Base-by-base conservation (phyloP, 2,797 vertebrate species). In the Mionectes olivaceus region DNA sequence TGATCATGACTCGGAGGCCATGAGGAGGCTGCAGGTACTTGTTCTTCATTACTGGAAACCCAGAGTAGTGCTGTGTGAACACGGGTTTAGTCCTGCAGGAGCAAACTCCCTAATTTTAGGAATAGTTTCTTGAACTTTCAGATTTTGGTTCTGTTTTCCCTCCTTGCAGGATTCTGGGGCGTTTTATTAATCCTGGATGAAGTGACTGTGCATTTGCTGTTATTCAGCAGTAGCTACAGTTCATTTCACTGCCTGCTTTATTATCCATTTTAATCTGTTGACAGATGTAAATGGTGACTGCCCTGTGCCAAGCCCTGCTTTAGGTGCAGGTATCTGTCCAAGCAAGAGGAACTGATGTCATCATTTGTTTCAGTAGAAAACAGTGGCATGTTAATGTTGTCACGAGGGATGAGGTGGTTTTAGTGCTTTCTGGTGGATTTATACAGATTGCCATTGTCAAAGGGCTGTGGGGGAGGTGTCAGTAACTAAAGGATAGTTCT, bases 1-100 rank as follows among this genome's bases (percentile, higher is more conserved):
- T 6, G 98, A 99, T 96, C 99, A 99, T 87, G 99, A 99, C 73
- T 99, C 99, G 2, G 99, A 99, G 97, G 99, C 99, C 95, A 99
- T 99, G 99, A 98, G 98, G 97, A 98, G 99, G 95, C 98, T 99
- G 49, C 99, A 99, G 99, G 99, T 99, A 98, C 86, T 73, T 65
- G 19, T 28, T 65, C 43, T 37, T 37, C 23, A 49, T 35, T 44
- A 18, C 74, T 56, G 43, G 56, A 71, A 81, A 35, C 3, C 15
- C 9, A 2, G 24, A 46, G 17, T 2, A 21, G 21, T 46, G 33
- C 44, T 33, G 0, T 24, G 13, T 37, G 32, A 73, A 32, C 1
- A 0, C 44, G 61, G 13, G 2, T 56, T 11, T 49, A 60, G 43
- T 19, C 25, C 39, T 80, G 32, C 9, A 1, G 49, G 56, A 74